These are phyloP conservation scores for Oxycera nigricornis DNA, from an alignment of 2,888 invertebrate genomes.

Conservation along the genomic window DNA sequence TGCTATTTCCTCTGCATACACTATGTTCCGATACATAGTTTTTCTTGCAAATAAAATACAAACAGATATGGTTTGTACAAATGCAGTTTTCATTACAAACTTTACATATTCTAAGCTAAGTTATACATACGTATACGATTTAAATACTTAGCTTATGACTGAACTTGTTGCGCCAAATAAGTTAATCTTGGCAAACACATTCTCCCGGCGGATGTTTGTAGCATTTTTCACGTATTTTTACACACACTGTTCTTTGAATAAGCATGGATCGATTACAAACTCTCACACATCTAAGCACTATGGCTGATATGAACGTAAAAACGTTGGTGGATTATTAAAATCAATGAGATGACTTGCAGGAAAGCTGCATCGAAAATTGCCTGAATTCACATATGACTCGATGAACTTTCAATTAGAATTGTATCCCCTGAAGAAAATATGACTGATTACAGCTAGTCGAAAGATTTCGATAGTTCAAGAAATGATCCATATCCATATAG, in stretches of 20 bases:
- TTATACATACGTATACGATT: not conserved
- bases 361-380: slow-evolving; percentile 9
- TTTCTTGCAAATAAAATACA: not conserved
- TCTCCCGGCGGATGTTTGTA: too few relatives aligned
- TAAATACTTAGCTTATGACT: not conserved
- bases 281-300: not conserved
- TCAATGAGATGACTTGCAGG: slow-evolving; percentile 34
- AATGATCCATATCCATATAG: too few relatives aligned
- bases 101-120: too few relatives aligned
- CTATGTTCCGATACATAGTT: not conserved
- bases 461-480: too few relatives aligned
- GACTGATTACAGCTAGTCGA: too few relatives aligned
- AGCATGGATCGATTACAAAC: slow-evolving; percentile 3
- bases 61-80: not conserved
- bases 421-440: too few relatives aligned
- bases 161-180: too few relatives aligned
- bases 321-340: not conserved
- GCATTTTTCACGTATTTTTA: too few relatives aligned
- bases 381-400: too few relatives aligned
- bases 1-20: slow-evolving; percentile 10
- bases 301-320: not conserved
- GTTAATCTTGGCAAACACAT: too few relatives aligned
- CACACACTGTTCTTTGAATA: not conserved
- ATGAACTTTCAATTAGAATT: too few relatives aligned
- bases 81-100: too few relatives aligned